Evolutionary conservation across 2,113 vertebrate species (phyloP), one percentile per base, ranked within the genome.

Genomic region (Trematomus loennbergii): DNA sequence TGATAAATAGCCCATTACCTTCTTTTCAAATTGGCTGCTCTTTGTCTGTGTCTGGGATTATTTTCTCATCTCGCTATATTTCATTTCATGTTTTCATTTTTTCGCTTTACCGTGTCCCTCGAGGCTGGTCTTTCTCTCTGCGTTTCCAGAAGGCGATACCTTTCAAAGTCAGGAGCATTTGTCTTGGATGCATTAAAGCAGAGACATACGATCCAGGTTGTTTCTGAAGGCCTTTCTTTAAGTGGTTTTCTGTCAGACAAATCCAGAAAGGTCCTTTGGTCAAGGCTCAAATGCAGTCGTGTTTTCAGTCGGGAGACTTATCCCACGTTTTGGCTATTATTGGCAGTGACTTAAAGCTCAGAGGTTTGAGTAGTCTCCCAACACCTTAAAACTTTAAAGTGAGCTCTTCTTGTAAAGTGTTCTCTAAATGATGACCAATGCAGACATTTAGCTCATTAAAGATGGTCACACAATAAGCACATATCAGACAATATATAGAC

Each of bases 1-100:
- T 58, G 46, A 85, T 77, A 88, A 87, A 85, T 77, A 77, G 70
- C 46, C 49, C 29, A 84, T 81, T 77, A 77, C 79, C 68, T 72
- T 72, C 58, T 25, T 70, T 76, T 75, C n/a, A 67, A 49, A 75
- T 62, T 69, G n/a, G 58, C 57, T 29, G 20, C 57, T 80, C 60
- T 75, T 82, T 84, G 46, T 17, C 61, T 70, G 36, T 52, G 67
- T 57, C 66, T 64, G 57, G 43, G 49, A 70, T 75, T 64, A 54
- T 85, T 64, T 77, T 22, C 50, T 72, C 57, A 12, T 77, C 55
- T 48, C 48, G 55, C 62, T 53, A 5, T 45, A 69, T 72, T 84
- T 83, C 6, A 81, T 78, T 78, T 55, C 29, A 25, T 45, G 40
- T 71, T 79, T 81, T 29, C 22, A 67, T 59, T 84, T 62, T 69